A percentile compares a stretch with the other conserved stretches of the same genome.
phyloP scores from a whole-genome alignment of 2,797 vertebrate species.

The Enoplosus armatus region DNA sequence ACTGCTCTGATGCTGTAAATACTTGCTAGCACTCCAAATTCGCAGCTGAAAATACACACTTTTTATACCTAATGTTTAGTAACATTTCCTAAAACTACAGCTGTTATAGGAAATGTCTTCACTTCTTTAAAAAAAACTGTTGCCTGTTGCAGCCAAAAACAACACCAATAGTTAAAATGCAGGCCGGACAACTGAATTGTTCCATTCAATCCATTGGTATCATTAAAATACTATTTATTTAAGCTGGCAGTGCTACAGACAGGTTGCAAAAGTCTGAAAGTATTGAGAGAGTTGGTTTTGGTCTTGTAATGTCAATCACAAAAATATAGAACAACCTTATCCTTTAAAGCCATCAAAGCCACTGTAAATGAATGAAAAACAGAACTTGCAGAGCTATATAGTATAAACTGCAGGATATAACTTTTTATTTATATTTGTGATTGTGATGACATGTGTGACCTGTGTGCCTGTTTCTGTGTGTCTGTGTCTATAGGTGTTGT shows the following conservation, averaged over 20 bases:
- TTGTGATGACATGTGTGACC: not conserved
- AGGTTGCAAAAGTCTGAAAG: not conserved
- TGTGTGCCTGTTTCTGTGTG: constrained; percentile 2
- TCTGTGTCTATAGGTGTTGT: constrained; percentile 87
- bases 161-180: not conserved
- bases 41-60: not conserved
- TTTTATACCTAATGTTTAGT: not conserved
- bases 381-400: not conserved
- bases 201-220: not conserved
- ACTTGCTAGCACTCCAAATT: not conserved
- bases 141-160: not conserved
- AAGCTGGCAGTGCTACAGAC: not conserved
- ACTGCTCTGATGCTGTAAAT: not conserved
- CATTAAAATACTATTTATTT: not conserved
- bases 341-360: not conserved
- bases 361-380: not conserved
- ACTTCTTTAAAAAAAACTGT: not conserved
- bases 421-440: not conserved
- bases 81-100: not conserved
- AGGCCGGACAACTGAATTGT: not conserved
- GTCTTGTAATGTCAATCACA: not conserved
- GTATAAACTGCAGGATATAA: not conserved
- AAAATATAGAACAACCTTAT: constrained; percentile 1
- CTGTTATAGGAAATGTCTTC: not conserved
- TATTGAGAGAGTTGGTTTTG: not conserved